Conservation (phyloP, 1,140 invertebrate species). For the Megalopta genalis region DNA sequence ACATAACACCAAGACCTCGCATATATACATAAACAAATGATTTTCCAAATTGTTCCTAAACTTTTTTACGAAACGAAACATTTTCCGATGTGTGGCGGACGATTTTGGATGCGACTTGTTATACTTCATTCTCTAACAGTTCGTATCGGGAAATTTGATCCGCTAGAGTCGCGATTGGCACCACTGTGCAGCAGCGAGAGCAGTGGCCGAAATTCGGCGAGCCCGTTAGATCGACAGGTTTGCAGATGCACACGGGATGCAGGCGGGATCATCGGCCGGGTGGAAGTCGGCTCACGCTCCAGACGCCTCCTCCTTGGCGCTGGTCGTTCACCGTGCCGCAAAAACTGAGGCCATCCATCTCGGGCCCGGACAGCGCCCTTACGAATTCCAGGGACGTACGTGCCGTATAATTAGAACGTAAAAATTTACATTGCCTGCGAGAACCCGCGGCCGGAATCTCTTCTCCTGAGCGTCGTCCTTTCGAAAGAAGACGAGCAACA, state of each 20-base stretch:
- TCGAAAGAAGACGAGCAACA: not conserved
- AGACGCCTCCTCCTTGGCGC: slow-evolving; percentile 57
- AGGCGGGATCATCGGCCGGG: slow-evolving; percentile 54
- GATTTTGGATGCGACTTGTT: too few relatives aligned
- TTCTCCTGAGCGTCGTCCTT: slow-evolving; percentile 15
- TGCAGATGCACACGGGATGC: slow-evolving; percentile 40
- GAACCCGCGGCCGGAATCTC: slow-evolving; percentile 27
- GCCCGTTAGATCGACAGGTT: slow-evolving; percentile 47
- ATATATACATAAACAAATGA: too few relatives aligned
- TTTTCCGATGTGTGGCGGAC: too few relatives aligned
- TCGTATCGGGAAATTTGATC: too few relatives aligned
- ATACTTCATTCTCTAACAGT: too few relatives aligned
- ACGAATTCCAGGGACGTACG: slow-evolving; percentile 73
- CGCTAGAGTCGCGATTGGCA: too few relatives aligned
- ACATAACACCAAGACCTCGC: too few relatives aligned
- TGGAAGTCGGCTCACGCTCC: slow-evolving; percentile 50
- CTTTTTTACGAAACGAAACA: too few relatives aligned
- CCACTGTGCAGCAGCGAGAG: not conserved
- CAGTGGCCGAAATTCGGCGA: slow-evolving; percentile 27
- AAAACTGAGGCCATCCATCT: slow-evolving; percentile 69
- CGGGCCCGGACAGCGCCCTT: slow-evolving; percentile 68
- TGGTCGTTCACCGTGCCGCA: slow-evolving; percentile 65
- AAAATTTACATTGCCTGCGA: slow-evolving; percentile 71
- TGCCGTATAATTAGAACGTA: slow-evolving; percentile 76
- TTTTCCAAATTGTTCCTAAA: too few relatives aligned